Conservation (phyloP, 2,888 invertebrate species). For the Ectemnius lituratus region DNA sequence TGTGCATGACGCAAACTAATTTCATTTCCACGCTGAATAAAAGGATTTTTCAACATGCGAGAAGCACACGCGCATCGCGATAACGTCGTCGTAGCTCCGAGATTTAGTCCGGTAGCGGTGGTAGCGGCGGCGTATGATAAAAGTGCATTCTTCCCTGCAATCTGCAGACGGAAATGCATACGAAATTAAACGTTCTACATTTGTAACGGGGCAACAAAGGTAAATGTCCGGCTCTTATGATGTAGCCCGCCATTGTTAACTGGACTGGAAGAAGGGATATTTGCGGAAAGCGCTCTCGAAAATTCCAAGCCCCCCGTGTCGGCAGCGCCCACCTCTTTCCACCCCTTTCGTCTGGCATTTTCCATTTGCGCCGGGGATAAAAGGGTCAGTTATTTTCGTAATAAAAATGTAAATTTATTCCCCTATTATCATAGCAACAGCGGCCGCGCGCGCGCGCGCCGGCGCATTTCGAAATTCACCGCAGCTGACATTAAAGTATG, state of each 20-base stretch:
- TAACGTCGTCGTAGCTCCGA: not conserved
- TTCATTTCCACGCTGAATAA: constrained; percentile 11
- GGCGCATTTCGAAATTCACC: constrained; percentile 5
- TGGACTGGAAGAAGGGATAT: not conserved
- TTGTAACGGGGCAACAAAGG: not conserved
- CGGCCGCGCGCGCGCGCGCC: not conserved
- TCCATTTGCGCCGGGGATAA: not conserved
- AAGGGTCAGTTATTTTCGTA: not conserved
- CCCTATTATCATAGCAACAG: constrained; percentile 3
- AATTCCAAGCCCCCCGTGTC: not conserved
- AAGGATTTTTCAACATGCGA: constrained; percentile 4
- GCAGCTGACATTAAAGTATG: constrained; percentile 6
- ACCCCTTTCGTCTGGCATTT: constrained; percentile 1
- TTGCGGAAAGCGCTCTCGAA: not conserved
- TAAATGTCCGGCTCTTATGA: constrained; percentile 1
- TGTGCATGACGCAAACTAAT: constrained; percentile 13
- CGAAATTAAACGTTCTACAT: not conserved
- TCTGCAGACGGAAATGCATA: not conserved
- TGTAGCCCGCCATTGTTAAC: not conserved
- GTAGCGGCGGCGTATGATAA: not conserved
- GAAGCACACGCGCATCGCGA: not conserved
- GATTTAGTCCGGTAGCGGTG: not conserved
- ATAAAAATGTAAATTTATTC: constrained; percentile 19
- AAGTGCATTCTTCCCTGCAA: constrained; percentile 1
- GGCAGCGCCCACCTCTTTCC: too few species aligned